A percentile compares a stretch with the other conserved stretches of the same genome.
phyloP scores from a whole-genome alignment of 53 echinoderm and acorn worm species.

The Luidia sarsii region DNA sequence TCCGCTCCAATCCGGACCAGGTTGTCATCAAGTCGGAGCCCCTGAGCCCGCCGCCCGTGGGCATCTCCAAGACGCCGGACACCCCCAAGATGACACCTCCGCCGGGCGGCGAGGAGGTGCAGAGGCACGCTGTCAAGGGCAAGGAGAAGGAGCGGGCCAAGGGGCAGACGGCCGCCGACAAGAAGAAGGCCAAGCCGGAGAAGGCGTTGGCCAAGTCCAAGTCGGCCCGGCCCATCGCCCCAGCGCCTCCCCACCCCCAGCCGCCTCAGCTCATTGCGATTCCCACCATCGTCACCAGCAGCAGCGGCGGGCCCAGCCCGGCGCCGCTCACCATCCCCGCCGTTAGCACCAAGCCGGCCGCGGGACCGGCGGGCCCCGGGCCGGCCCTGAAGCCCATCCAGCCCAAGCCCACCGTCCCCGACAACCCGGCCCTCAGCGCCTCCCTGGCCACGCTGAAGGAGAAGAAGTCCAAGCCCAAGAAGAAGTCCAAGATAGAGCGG shows the following conservation, averaged over 20 bases:
- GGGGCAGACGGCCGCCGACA: constrained; percentile 70
- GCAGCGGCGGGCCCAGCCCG: constrained; percentile 65
- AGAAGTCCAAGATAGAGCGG: constrained; percentile 77
- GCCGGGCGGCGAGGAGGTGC: constrained; percentile 41
- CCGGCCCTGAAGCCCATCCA: constrained; percentile 90
- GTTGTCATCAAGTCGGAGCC: constrained; percentile 55
- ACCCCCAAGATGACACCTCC: constrained; percentile 43
- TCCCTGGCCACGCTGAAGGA: constrained; percentile 69
- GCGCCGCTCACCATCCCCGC: constrained; percentile 72
- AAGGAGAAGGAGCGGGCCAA: constrained; percentile 89
- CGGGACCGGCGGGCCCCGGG: constrained; percentile 37
- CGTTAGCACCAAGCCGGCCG: constrained; percentile 55
- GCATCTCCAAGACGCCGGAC: constrained; percentile 22
- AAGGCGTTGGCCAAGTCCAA: constrained; percentile 67
- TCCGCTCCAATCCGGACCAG: constrained; percentile 62
- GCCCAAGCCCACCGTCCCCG: constrained; percentile 83
- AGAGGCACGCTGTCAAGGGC: constrained; percentile 55
- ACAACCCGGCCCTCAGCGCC: constrained; percentile 58
- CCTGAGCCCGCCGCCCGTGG: constrained; percentile 30
- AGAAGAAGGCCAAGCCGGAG: constrained; percentile 87
- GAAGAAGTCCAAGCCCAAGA: constrained; percentile 81
- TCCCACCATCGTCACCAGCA: constrained; percentile 78
- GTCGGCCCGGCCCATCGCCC: constrained; percentile 79
- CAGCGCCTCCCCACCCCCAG: constrained; percentile 68
- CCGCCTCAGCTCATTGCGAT: constrained; percentile 95